Conservation (phyloP, 2,797 vertebrate species). For the Pangasius sanitwongsei region DNA sequence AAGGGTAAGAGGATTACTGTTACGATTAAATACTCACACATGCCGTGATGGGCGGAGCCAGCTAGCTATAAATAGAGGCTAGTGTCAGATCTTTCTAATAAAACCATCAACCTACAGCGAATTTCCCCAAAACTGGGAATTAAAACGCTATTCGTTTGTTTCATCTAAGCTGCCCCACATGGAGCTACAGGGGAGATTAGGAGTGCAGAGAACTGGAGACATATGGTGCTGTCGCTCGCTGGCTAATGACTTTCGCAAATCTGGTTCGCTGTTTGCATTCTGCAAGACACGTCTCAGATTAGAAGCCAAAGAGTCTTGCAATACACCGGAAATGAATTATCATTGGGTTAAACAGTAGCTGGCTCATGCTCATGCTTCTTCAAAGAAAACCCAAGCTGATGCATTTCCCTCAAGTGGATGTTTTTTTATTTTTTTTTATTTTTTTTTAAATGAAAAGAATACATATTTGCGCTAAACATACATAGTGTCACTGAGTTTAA, state of each 20-base stretch:
- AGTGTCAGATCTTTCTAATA: constrained; percentile 54
- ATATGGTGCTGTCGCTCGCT: constrained; percentile 44
- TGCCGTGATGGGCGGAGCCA: constrained; percentile 38
- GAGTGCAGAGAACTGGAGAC: constrained; percentile 33
- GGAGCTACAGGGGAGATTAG: constrained; percentile 54
- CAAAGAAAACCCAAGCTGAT: background rate
- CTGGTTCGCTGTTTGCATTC: constrained; percentile 33
- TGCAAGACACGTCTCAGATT: background rate
- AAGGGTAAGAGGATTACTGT: constrained; percentile 97
- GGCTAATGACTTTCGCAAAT: constrained; percentile 44
- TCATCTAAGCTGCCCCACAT: constrained; percentile 51
- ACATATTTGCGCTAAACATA: background rate
- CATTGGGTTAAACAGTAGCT: background rate
- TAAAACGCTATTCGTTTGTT: constrained; percentile 38
- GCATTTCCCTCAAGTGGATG: background rate
- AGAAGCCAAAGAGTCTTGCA: constrained; percentile 2
- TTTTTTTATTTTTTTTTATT: background rate
- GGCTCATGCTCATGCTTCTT: background rate
- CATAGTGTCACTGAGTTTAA: background rate
- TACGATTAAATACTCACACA: constrained; percentile 83
- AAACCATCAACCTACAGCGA: constrained; percentile 41
- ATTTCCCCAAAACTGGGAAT: constrained; percentile 42
- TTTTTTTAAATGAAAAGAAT: background rate
- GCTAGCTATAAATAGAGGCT: constrained; percentile 19
- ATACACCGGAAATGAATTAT: constrained; percentile 23